These are phyloP conservation scores for Lamellibrachia satsuma DNA, from an alignment of 2,888 invertebrate species.

Conservation along the genomic window DNA sequence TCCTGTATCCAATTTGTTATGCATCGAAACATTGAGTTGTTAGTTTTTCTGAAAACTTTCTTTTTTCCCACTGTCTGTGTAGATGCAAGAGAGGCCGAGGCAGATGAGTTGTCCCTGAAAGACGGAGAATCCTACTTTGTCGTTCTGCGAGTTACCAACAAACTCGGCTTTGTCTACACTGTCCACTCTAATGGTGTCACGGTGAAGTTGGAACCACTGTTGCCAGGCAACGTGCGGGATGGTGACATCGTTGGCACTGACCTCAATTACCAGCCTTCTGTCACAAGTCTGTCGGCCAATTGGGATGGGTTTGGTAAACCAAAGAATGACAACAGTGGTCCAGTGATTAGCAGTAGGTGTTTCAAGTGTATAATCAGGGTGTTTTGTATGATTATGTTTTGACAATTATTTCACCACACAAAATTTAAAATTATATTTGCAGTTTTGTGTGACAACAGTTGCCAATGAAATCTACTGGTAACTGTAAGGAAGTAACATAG, in stretches of 20 bases:
- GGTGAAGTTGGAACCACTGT: constrained; percentile 48
- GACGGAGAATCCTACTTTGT: constrained; percentile 47
- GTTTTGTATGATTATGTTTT: background rate
- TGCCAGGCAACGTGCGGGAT: constrained; percentile 51
- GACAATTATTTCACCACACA: no score
- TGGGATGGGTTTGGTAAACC: constrained; percentile 52
- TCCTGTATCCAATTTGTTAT: no score
- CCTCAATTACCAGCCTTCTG: constrained; percentile 43
- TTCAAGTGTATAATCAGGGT: background rate
- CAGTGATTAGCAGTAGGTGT: background rate
- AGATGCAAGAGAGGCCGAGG: background rate
- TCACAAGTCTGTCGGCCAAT: constrained; percentile 46
- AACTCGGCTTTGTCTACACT: constrained; percentile 45
- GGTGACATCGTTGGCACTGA: constrained; percentile 47
- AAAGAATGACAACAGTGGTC: background rate
- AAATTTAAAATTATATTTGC: no score
- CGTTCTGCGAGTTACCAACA: constrained; percentile 43
- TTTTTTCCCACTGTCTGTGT: background rate
- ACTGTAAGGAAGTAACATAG: no score
- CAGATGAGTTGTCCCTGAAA: constrained; percentile 44
- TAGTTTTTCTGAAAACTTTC: background rate
- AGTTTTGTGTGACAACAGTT: no score
- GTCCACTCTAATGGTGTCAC: constrained; percentile 50
- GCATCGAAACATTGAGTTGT: background rate
- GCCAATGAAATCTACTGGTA: no score